Conservation (phyloP, 2,888 invertebrate genomes). For the Tenthredo notha region DNA sequence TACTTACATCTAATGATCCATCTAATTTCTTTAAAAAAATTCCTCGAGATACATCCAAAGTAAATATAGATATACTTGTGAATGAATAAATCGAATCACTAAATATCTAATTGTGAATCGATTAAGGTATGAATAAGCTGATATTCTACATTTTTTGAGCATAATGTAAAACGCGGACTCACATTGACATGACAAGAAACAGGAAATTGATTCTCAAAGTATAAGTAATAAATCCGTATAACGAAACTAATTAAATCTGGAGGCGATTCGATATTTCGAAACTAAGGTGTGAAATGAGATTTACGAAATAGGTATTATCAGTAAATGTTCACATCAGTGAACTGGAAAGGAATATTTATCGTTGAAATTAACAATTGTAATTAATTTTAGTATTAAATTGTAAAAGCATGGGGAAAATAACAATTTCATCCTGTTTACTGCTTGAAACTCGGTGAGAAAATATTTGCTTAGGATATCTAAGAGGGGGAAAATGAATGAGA, state of each 20-base stretch:
- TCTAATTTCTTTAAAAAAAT: not conserved
- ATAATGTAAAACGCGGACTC: not conserved
- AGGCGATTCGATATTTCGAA: not conserved
- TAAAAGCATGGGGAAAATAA: not conserved
- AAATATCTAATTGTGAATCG: not conserved
- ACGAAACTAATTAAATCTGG: not conserved
- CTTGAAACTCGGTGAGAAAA: not conserved
- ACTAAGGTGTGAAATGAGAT: not conserved
- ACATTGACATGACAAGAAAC: not conserved
- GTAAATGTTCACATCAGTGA: not conserved
- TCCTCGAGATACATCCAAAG: not conserved
- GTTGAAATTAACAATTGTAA: not conserved
- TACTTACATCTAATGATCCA: not conserved
- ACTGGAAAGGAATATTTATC: not conserved
- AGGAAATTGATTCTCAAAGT: not conserved
- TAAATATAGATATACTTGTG: not conserved
- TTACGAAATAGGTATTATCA: not conserved
- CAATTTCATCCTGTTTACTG: not conserved
- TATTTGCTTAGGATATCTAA: slow-evolving; percentile 29
- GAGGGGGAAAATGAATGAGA: not conserved
- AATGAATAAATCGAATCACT: not conserved
- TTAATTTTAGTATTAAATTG: slow-evolving; percentile 4
- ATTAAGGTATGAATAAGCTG: not conserved
- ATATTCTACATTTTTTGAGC: not conserved
- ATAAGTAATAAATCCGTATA: not conserved